Conservation (phyloP, 2,888 invertebrate species). For the Therioaphis trifolii region DNA sequence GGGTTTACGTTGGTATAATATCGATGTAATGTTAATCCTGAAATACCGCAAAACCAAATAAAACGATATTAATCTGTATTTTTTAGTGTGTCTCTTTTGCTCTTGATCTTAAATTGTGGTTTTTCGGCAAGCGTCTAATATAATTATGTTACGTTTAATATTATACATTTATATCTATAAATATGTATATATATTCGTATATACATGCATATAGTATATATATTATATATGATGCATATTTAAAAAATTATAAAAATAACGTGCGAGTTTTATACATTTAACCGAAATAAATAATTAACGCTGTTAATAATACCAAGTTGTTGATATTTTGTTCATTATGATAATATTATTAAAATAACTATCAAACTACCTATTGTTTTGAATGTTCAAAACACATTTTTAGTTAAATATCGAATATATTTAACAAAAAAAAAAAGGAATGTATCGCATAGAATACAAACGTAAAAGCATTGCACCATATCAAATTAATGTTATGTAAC, state of each 20-base stretch:
- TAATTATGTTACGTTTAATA: conserved; percentile 53
- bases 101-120: conserved; percentile 46
- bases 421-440: background rate
- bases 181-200: background rate
- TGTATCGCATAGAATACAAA: background rate
- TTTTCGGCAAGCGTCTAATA: conserved; percentile 42
- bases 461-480: background rate
- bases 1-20: background rate
- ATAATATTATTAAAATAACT: background rate
- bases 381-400: background rate
- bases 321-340: background rate
- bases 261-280: conserved; percentile 47
- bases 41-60: background rate
- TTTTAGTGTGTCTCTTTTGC: conserved; percentile 26
- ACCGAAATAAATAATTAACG: conserved; percentile 50
- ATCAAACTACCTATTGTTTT: background rate
- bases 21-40: conserved; percentile 26
- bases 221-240: conserved; percentile 39
- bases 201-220: background rate
- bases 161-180: conserved; percentile 9
- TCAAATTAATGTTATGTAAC: background rate
- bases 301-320: conserved; percentile 25
- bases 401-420: too few species aligned
- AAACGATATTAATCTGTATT: conserved; percentile 34
- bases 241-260: conserved; percentile 21